Base-by-base conservation (phyloP, 2,113 vertebrate species). In the Petromus typicus region DNA sequence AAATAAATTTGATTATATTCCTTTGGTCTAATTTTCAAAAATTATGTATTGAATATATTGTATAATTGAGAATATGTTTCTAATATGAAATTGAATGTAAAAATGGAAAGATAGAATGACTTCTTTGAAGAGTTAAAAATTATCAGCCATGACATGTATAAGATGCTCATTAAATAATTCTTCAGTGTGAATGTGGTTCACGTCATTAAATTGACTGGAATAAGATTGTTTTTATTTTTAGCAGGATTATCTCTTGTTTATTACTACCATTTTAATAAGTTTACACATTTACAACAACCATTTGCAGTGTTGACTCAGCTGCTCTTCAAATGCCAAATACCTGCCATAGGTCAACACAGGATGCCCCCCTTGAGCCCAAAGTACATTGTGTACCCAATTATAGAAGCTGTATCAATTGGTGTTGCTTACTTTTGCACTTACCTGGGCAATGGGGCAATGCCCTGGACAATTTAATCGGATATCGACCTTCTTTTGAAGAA, bases 251-350 rank as follows among this genome's bases (percentile, higher is more conserved):
- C 20, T 95, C 80, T 56, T 57, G 83, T 93, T 66, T 86, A 4
- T 59, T 25, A 34, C n/a, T 43, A 51, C 32, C 9, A 56, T 76
- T 92, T 59, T 75, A 48, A 61, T 56, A 43, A 17, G 43, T 93
- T 91, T 17, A 7, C 71, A 84, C 22, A 43, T 93, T 91, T 17
- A 10, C 71, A 87, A 51, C 25, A 90, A 73, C 20, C 48, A 89
- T 80, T 40, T n/a, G 56, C 88, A 90, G 27, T 90, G 85, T 82
- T 94, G 81, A 90, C 69, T 93, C 95, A 92, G 81, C 88, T 93
- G 90, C n/a, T 32, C 27, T 86, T 66, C 66, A 94, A 73, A 93
- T 85, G 84, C 45, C 87, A 93, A 64, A 95, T 54, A 54, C 75
- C 40, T 51, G 82, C 73, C 59, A 10, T 2, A 25, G 34, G 45